Base-by-base conservation (phyloP, 2,797 vertebrate species). In the Hemibagrus guttatus region DNA sequence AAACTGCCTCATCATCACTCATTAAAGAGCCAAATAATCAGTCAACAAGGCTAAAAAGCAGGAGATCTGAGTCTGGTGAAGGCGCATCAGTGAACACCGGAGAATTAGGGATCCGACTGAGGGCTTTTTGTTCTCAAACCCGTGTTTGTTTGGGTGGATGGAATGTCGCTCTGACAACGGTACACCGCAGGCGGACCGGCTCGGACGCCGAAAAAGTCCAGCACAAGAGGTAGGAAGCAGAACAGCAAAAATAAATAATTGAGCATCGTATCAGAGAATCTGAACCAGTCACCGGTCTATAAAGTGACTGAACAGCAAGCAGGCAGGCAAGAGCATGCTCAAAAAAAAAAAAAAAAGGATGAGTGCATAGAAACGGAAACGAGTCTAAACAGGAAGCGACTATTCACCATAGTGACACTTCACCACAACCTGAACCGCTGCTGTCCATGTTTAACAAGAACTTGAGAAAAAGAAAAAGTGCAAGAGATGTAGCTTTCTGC, bases 121-220 rank as follows among this genome's bases (percentile, higher is more conserved):
- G 58, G 54, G 84, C 59, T 85, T 88, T 88, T 87, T 63, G n/a
- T 31, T 31, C n/a, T 81, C 76, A 52, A 76, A 17, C 42, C 72
- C 26, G 8, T 13, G 63, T 61, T 72, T 66, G 84, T 87, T 66
- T 86, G 81, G 58, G 68, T 42, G 80, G 59, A 75, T 88, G 89
- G 83, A 88, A 88, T 87, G 85, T 58, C 75, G 46, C 31, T 54
- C 64, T 35, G 68, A 86, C 68, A 90, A 86, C 78, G 35, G 6
- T 7, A 82, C 56, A 64, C 79, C 81, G 74, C 83, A 31, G 49
- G 83, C 6, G 13, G 56, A n/a, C 35, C 35, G 5, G 52, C 35
- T 52, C 23, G 28, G 28, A 52, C 56, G 7, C 46, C 26, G 49
- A 35, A 71, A 61, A n/a, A 17, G 16, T 49, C 28, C 58, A 72